Evolutionary conservation across 2,797 vertebrate species (phyloP), one percentile per base, ranked within the genome.

Genomic region (Galago senegalensis): DNA sequence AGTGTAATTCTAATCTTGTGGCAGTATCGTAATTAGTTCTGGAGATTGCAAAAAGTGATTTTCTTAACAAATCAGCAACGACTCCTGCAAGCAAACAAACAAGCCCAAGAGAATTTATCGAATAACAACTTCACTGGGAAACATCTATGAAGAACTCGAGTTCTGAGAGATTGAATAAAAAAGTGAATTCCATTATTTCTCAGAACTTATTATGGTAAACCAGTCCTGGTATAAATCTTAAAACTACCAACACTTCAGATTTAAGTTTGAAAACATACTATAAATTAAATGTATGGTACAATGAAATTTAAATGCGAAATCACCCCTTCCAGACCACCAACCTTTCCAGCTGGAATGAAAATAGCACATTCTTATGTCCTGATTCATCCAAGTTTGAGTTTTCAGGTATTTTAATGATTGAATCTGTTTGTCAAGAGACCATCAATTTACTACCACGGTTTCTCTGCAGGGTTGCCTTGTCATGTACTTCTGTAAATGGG

Each of bases 401-500:
- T 95, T 81, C 56, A 72, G 85, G 60, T 76, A 76, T 92, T 88
- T 67, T 91, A 89, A 76, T 88, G 88, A 89, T 92, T 82, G 73
- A 63, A 60, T 95, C 72, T 75, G 23, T 86, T 81, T 89, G 56
- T 46, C 3, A 5, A 91, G 53, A 60, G 25, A 63, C 37, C 81
- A 76, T 72, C 67, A 56, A 18, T 97, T 94, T 95, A 40, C 82
- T 58, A 67, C 67, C 58, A 69, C 60, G n/a, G 10, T 88, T 96
- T 93, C 63, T 96, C 43, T 77, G 65, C 75, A 29, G 76, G 61
- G 34, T 40, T 49, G 84, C 34, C 65, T 93, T 96, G 91, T 87
- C 84, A 69, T 31, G 73, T n/a, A 40, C 31, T 87, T 53, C 96
- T 96, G 97, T 96, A 98, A 98, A 97, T 96, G 73, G 94, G 93